phyloP scores from a whole-genome alignment of 2,888 invertebrate genomes.

The Villa cingulata region DNA sequence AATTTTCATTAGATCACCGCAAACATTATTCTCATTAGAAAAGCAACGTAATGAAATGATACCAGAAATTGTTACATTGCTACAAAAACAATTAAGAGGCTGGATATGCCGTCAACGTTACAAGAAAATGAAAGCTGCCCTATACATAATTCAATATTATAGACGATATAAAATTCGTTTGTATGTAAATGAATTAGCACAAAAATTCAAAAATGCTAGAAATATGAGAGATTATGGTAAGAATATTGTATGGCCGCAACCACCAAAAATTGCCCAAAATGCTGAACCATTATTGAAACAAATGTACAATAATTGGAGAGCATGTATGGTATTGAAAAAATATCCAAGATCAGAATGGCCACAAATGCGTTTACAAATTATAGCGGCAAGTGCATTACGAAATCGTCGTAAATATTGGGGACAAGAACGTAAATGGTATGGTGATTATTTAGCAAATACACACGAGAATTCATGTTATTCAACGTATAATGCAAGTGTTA shows the following conservation, averaged over 20 bases:
- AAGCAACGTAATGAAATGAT: constrained; percentile 73
- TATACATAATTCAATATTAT: constrained; percentile 69
- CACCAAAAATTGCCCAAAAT: constrained; percentile 53
- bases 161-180: constrained; percentile 55
- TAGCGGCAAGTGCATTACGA: constrained; percentile 57
- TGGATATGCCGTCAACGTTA: constrained; percentile 62
- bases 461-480: constrained; percentile 54
- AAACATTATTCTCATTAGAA: constrained; percentile 81
- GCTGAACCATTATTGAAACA: constrained; percentile 47
- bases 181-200: constrained; percentile 52
- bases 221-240: constrained; percentile 63
- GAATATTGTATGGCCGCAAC: constrained; percentile 65
- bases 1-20: constrained; percentile 80
- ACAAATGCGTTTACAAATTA: constrained; percentile 66
- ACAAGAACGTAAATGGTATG: constrained; percentile 64
- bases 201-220: constrained; percentile 50
- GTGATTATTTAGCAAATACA: constrained; percentile 61
- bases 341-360: constrained; percentile 78
- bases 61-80: constrained; percentile 77
- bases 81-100: constrained; percentile 94
- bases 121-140: constrained; percentile 73
- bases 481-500: constrained; percentile 51
- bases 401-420: constrained; percentile 54
- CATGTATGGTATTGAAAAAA: constrained; percentile 67
- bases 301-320: constrained; percentile 73